Evolutionary conservation across 2,797 vertebrate species (phyloP), one percentile per base, ranked within the genome.

Genomic region (Setipinna tenuifilis): DNA sequence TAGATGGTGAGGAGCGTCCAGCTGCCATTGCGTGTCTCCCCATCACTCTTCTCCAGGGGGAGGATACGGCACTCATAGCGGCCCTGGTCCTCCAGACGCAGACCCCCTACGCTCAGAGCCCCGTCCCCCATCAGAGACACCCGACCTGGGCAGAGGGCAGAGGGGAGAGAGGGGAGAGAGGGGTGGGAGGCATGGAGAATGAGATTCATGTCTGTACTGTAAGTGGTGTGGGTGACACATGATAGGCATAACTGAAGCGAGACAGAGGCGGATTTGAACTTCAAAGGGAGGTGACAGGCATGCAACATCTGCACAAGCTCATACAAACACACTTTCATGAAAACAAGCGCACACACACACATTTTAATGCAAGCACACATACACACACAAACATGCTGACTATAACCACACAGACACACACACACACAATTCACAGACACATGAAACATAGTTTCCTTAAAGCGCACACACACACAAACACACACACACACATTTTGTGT

Each of bases 21-120:
- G 90, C 96, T 97, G 88, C 96, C 95, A 11, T 98, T 98, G 82
- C 91, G 95, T 84, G 95, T 95, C 88, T 98, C 97, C 0, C 97
- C 96, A 0, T 95, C 92, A 83, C 95, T 93, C 21, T 92, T 94
- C 90, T 98, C 96, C 50, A 99, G 93, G 71, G 95, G 95, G 82
- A 98, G 96, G 84, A 98, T 96, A 0, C 96, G 95, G 87, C 98
- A 99, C 91, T 98, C 96, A 17, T 98, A 99, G 94, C 90, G 95
- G 87, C 98, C 98, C 88, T 97, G 96, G 92, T 99, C 98, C 81
- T 97, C 96, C 0, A 95, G 91, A 0, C 92, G 94, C 86, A 99
- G 96, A 68, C 86, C 91, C 54, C 95, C 92, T 5, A 99, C 94
- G 89, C 90, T 94, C 86, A 99, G 94, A 14, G 96, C 93, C 0